Conservation (phyloP, 2,113 vertebrate species). For the Protomyctophum bolini region DNA sequence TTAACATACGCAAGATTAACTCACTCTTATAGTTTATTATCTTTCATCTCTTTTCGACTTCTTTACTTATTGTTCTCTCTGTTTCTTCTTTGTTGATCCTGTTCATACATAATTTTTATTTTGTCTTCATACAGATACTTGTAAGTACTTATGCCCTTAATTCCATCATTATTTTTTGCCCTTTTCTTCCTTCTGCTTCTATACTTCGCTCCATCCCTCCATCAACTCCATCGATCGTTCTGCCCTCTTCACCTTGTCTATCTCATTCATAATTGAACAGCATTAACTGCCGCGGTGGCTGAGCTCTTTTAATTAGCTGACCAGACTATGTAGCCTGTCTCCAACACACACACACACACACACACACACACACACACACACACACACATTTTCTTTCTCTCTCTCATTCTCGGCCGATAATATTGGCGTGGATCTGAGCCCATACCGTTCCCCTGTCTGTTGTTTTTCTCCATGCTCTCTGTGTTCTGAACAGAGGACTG, state of each 20-base stretch:
- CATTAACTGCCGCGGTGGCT: slow-evolving; percentile 67
- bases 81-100: slow-evolving; percentile 8
- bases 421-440: no score
- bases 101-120: neutral
- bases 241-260: slow-evolving; percentile 59
- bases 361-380: no score
- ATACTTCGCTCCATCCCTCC: slow-evolving; percentile 21
- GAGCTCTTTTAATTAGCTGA: slow-evolving; percentile 67
- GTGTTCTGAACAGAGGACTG: no score
- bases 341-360: no score
- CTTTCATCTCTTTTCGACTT: no score
- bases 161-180: neutral
- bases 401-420: no score
- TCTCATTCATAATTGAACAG: slow-evolving; percentile 75
- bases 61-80: neutral
- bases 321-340: slow-evolving; percentile 12
- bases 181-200: slow-evolving; percentile 11
- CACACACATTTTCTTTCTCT: no score
- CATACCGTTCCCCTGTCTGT: no score
- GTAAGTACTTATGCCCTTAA: slow-evolving; percentile 1
- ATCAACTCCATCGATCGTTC: slow-evolving; percentile 52
- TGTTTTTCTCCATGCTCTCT: no score
- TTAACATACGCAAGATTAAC: no score
- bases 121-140: neutral
- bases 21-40: no score